Conservation (phyloP, 2,797 vertebrate genomes). For the Knipowitschia caucasica region DNA sequence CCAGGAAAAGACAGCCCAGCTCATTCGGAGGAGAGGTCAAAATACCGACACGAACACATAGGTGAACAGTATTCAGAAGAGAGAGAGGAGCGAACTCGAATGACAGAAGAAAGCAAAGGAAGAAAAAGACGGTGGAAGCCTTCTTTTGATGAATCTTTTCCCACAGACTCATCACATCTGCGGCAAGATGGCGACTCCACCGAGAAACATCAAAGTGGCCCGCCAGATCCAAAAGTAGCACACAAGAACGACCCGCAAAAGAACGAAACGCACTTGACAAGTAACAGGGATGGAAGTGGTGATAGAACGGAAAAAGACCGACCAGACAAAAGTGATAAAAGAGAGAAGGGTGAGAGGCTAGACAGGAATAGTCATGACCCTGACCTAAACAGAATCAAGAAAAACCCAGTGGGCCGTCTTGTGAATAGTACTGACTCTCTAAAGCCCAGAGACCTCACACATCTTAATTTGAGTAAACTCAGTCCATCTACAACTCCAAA, state of each 20-base stretch:
- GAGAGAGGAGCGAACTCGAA: constrained; percentile 58
- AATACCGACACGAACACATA: constrained; percentile 63
- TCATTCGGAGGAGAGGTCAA: constrained; percentile 80
- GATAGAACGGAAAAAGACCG: constrained; percentile 61
- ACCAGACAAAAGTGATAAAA: constrained; percentile 56
- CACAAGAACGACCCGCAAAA: constrained; percentile 71
- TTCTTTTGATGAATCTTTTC: constrained; percentile 83
- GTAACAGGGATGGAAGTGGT: constrained; percentile 46
- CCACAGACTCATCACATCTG: constrained; percentile 78
- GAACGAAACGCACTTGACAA: constrained; percentile 61
- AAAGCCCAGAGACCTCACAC: constrained; percentile 62
- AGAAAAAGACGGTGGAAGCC: constrained; percentile 75
- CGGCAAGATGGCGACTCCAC: constrained; percentile 64
- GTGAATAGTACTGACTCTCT: constrained; percentile 70
- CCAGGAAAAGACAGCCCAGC: constrained; percentile 82
- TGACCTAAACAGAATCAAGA: constrained; percentile 77
- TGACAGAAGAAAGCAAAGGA: constrained; percentile 70
- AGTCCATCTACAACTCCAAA: constrained; percentile 40
- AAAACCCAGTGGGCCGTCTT: constrained; percentile 76
- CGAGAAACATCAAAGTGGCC: constrained; percentile 67
- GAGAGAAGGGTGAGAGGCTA: constrained; percentile 53
- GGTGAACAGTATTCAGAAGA: constrained; percentile 59
- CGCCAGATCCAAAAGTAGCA: constrained; percentile 71
- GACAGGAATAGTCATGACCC: constrained; percentile 56
- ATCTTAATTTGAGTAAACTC: constrained; percentile 51